A percentile compares a stretch with the other conserved stretches of the same genome.
phyloP scores from a whole-genome alignment of 2,113 vertebrate genomes.

The Grantiella picta region DNA sequence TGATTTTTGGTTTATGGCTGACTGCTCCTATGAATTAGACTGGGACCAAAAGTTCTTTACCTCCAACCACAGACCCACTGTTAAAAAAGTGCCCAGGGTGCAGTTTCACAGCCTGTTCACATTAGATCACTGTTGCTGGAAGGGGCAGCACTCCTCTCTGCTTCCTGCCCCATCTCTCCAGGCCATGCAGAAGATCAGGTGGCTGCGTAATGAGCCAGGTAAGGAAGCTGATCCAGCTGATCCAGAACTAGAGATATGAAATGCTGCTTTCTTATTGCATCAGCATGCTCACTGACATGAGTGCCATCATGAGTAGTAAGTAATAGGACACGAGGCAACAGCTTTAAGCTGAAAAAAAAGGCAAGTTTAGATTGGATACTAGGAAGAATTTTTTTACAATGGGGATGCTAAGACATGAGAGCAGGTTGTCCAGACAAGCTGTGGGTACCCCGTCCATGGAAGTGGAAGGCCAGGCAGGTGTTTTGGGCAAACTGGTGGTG shows the following conservation, averaged over 20 bases:
- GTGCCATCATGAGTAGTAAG: not conserved
- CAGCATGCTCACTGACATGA: not conserved
- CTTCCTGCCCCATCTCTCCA: not conserved
- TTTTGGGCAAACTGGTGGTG: not conserved
- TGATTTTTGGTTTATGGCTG: not conserved
- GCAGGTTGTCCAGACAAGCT: not conserved
- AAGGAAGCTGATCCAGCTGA: not conserved
- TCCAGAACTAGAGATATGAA: not conserved
- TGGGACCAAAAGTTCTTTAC: not conserved
- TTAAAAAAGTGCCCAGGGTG: not conserved
- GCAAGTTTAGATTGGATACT: not conserved
- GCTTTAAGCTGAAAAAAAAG: not conserved
- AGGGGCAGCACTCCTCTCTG: not conserved
- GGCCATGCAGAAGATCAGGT: fast-evolving
- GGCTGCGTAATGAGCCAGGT: not conserved
- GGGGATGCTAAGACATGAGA: not conserved
- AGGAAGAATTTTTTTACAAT: not conserved
- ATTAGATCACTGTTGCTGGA: not conserved
- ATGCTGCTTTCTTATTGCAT: not conserved
- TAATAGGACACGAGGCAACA: fast-evolving
- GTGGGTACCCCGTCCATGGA: not conserved
- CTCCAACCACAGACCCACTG: not conserved
- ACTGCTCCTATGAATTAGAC: not conserved
- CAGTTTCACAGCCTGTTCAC: not conserved
- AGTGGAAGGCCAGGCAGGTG: not conserved